phyloP scores from a whole-genome alignment of 2,113 vertebrate species.

The Oncorhynchus kisutch region DNA sequence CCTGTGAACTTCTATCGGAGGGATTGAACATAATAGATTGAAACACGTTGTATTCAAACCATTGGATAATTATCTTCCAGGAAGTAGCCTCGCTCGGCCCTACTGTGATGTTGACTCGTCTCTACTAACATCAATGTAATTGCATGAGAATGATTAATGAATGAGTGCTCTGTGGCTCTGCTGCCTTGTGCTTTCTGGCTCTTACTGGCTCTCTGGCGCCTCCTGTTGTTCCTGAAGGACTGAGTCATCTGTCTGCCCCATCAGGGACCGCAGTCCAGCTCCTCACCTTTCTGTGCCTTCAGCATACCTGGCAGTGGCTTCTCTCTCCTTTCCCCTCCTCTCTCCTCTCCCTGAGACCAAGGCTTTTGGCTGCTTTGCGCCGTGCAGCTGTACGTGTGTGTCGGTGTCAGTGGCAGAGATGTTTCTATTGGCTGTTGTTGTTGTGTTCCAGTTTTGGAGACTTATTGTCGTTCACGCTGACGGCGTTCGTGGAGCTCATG shows the following conservation, averaged over 20 bases:
- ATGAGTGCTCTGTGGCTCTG: constrained; percentile 49
- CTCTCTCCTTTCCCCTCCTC: too few species aligned
- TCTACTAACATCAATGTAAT: constrained; percentile 56
- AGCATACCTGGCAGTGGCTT: background rate
- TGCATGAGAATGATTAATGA: constrained; percentile 50
- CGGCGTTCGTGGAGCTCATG: constrained; percentile 98
- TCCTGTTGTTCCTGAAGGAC: constrained; percentile 42
- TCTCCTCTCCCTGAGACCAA: constrained; percentile 21
- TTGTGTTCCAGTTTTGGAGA: constrained; percentile 91
- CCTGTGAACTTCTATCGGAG: background rate
- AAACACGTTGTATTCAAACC: too few species aligned
- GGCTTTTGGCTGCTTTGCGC: constrained; percentile 37
- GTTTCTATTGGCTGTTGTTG: constrained; percentile 59
- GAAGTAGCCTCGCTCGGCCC: constrained; percentile 6
- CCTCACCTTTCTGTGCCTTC: constrained; percentile 7
- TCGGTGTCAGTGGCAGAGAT: constrained; percentile 38
- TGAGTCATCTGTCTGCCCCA: constrained; percentile 11
- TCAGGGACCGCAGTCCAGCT: constrained; percentile 10
- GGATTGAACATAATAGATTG: too few species aligned
- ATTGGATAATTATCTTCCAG: too few species aligned
- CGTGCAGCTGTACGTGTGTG: background rate
- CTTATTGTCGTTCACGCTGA: constrained; percentile 96
- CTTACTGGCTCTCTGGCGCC: constrained; percentile 50
- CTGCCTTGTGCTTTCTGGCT: constrained; percentile 37
- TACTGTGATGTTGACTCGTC: constrained; percentile 26